Conservation (phyloP, 1,140 invertebrate species). For the Berghia stephanieae region DNA sequence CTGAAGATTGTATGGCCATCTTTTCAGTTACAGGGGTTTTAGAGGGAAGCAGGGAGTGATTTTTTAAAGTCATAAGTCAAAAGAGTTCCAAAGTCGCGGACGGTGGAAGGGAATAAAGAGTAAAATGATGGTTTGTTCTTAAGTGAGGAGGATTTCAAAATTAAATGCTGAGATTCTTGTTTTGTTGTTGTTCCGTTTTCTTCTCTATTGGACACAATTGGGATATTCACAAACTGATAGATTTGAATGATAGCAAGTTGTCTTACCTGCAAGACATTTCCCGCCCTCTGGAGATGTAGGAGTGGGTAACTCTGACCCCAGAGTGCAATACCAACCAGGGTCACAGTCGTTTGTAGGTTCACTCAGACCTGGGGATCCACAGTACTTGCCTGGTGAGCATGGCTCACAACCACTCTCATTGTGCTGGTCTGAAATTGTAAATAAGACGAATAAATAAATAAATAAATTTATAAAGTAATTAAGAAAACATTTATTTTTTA, state of each 20-base stretch:
- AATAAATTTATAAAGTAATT: background rate
- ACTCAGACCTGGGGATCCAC: slow-evolving; percentile 52
- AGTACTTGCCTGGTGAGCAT: slow-evolving; percentile 60
- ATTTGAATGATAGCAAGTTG: background rate
- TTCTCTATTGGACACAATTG: too few species aligned
- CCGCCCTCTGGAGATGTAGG: slow-evolving; percentile 56
- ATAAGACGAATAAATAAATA: background rate
- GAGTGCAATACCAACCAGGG: slow-evolving; percentile 61
- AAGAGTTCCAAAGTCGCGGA: too few species aligned
- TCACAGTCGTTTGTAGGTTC: slow-evolving; percentile 55
- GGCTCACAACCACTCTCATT: slow-evolving; percentile 49
- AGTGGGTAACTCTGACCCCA: slow-evolving; percentile 50
- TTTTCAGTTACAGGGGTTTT: too few species aligned
- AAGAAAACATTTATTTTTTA: too few species aligned
- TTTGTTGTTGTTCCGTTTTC: too few species aligned
- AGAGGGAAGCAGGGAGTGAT: too few species aligned
- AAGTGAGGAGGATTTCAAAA: too few species aligned
- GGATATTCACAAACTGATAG: background rate
- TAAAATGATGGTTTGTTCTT: too few species aligned
- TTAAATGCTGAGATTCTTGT: too few species aligned
- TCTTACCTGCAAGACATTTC: slow-evolving; percentile 54
- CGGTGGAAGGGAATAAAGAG: too few species aligned
- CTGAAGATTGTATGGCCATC: too few species aligned
- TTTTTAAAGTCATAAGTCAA: too few species aligned
- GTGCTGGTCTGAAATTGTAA: slow-evolving; percentile 45